phyloP scores from a whole-genome alignment of 2,888 invertebrate species.

The Hoplodrina ambigua region DNA sequence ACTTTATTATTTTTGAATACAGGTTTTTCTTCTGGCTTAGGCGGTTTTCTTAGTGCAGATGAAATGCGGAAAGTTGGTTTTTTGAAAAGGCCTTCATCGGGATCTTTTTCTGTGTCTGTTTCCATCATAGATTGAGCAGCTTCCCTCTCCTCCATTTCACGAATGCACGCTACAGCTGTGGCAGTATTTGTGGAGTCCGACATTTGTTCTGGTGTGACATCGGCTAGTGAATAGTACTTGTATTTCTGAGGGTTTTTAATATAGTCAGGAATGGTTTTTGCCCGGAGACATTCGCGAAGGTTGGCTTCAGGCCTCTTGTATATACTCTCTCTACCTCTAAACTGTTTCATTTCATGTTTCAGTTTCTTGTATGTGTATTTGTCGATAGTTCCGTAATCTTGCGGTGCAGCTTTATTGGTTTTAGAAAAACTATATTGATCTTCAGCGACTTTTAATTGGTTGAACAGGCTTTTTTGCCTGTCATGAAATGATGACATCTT shows the following conservation, averaged over 20 bases:
- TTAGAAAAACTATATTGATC: conserved; percentile 86
- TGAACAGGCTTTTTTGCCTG: conserved; percentile 93
- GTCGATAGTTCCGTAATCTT: conserved; percentile 78
- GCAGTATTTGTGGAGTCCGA: conserved; percentile 94
- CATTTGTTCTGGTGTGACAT: conserved; percentile 94
- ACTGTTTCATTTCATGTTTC: conserved; percentile 90
- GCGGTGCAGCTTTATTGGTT: conserved; percentile 75
- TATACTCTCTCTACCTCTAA: conserved; percentile 94
- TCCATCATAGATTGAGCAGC: conserved; percentile 70
- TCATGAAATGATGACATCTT: conserved; percentile 88
- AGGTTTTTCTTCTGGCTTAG: conserved; percentile 72
- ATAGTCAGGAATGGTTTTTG: conserved; percentile 83
- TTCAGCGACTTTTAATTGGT: conserved; percentile 92
- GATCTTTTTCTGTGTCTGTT: conserved; percentile 57
- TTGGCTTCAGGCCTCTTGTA: conserved; percentile 94
- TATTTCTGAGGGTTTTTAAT: conserved; percentile 95
- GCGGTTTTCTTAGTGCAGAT: conserved; percentile 75
- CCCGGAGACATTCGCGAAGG: conserved; percentile 89
- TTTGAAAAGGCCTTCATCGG: conserved; percentile 78
- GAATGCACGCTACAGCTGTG: conserved; percentile 94
- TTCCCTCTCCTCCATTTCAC: conserved; percentile 91
- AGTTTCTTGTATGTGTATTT: conserved; percentile 80
- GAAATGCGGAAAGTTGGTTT: conserved; percentile 84
- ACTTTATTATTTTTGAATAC: conserved; percentile 92
- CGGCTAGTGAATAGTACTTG: conserved; percentile 94